These are phyloP conservation scores for Dasyurus viverrinus DNA, from an alignment of 2,113 vertebrate species.

Conservation along the genomic window DNA sequence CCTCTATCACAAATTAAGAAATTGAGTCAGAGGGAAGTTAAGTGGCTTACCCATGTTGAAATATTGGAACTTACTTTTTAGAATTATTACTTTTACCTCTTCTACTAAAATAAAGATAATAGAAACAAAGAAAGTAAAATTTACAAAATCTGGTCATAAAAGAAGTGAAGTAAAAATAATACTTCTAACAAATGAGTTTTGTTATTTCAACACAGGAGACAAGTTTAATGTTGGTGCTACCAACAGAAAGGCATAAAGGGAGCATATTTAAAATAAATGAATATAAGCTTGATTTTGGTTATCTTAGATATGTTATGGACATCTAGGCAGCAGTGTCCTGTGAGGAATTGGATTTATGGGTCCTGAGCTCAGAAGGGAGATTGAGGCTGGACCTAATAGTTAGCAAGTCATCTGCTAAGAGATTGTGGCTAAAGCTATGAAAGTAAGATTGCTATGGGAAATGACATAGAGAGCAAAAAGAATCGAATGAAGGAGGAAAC, in stretches of 20 bases:
- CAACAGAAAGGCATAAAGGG: not conserved
- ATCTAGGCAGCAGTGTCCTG: not conserved
- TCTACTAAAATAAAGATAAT: not conserved
- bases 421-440: not conserved
- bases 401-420: not conserved
- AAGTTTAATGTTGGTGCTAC: not conserved
- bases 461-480: not conserved
- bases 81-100: no score
- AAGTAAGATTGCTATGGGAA: not conserved
- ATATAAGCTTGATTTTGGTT: not conserved
- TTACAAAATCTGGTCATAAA: not conserved
- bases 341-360: not conserved
- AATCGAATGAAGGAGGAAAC: not conserved
- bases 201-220: not conserved
- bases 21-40: no score
- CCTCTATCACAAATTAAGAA: no score
- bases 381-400: not conserved
- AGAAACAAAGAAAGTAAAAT: not conserved
- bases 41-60: no score
- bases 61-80: no score
- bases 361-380: not conserved
- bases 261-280: not conserved
- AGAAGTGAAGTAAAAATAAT: not conserved
- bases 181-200: not conserved
- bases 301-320: not conserved